Percentiles rank a stretch among this genome's conserved stretches.
phyloP scores from a whole-genome alignment of 2,888 invertebrate species.

The Autographa gamma region DNA sequence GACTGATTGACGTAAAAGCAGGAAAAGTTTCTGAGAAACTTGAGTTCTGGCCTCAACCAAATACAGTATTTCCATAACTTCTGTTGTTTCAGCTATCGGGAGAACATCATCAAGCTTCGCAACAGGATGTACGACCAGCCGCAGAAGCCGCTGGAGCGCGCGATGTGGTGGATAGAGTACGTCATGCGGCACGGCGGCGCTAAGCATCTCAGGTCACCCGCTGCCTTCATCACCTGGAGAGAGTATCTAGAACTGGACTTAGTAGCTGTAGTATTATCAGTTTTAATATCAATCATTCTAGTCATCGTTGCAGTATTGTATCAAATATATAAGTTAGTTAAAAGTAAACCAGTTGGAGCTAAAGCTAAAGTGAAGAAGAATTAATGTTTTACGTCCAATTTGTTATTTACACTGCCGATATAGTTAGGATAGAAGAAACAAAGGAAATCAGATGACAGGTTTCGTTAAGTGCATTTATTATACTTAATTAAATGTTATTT shows the following conservation, averaged over 20 bases:
- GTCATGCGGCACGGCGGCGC: too few species aligned
- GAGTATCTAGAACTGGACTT: background rate
- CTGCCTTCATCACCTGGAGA: too few species aligned
- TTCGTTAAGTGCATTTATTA: too few species aligned
- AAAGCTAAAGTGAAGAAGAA: background rate
- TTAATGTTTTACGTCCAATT: background rate
- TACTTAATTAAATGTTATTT: too few species aligned
- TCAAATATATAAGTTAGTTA: background rate
- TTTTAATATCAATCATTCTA: background rate
- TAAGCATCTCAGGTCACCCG: too few species aligned
- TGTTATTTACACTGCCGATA: too few species aligned
- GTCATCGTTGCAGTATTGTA: background rate
- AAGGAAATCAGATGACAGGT: too few species aligned
- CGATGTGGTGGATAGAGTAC: background rate
- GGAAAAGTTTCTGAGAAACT: too few species aligned
- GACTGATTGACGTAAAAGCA: too few species aligned
- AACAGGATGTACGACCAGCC: background rate
- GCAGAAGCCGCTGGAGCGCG: background rate
- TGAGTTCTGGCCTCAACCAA: too few species aligned
- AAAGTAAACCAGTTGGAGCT: background rate
- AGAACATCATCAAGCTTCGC: background rate
- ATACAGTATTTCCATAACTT: too few species aligned
- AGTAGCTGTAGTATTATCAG: background rate
- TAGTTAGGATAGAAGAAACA: too few species aligned
- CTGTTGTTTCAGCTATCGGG: background rate